Conservation (phyloP, 2,113 vertebrate genomes). For the Todiramphus saurophagus region DNA sequence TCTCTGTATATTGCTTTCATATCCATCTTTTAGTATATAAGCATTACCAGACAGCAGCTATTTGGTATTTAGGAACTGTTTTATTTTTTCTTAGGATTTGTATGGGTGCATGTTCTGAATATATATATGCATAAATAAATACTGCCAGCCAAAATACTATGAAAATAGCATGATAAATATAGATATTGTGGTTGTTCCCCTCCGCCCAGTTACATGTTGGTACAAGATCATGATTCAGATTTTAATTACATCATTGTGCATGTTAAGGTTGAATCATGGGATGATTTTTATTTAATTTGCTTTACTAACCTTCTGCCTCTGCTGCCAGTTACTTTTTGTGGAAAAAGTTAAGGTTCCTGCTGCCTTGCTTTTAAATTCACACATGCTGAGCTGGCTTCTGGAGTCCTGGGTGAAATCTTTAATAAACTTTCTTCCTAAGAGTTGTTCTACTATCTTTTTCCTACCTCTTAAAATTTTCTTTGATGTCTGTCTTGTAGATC, state of each 20-base stretch:
- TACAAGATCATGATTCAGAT: background rate
- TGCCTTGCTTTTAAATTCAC: background rate
- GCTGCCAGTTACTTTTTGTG: background rate
- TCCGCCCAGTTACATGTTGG: background rate
- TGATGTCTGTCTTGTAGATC: constrained; percentile 64
- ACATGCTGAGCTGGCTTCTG: background rate
- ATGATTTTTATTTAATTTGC: background rate
- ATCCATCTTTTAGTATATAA: background rate
- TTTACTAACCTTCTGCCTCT: background rate
- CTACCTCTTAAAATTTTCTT: constrained; percentile 21
- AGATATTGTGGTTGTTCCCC: background rate
- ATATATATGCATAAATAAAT: background rate
- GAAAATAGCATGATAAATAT: background rate
- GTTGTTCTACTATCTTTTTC: background rate
- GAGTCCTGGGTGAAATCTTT: background rate
- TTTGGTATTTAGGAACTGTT: background rate
- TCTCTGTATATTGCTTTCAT: background rate
- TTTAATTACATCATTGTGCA: background rate
- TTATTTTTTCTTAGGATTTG: background rate
- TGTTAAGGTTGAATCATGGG: background rate
- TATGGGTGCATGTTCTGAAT: background rate
- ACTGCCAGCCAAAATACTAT: background rate
- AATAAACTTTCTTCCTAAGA: background rate
- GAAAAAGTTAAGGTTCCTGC: background rate
- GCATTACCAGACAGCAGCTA: too few species aligned